These are phyloP conservation scores for Pasiphila rectangulata DNA, from an alignment of 2,888 invertebrate species.

Conservation along the genomic window DNA sequence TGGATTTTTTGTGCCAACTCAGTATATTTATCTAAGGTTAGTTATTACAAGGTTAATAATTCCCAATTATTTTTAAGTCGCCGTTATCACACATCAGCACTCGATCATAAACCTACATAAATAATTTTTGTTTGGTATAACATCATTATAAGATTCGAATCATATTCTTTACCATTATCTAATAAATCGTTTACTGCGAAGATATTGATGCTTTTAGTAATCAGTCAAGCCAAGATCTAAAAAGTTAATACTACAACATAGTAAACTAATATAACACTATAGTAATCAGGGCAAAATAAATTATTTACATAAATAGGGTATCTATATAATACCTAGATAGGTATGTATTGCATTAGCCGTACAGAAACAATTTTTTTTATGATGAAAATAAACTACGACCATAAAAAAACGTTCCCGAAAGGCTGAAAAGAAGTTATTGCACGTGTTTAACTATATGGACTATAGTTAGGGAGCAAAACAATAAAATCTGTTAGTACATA, in stretches of 20 bases:
- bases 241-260: conserved; percentile 38
- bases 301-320: conserved; percentile 31
- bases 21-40: not conserved
- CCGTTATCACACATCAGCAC: conserved; percentile 49
- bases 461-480: conserved; percentile 24
- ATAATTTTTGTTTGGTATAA: conserved; percentile 55
- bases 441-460: conserved; percentile 23
- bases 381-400: conserved; percentile 19
- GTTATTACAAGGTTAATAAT: not conserved
- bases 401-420: conserved; percentile 25
- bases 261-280: conserved; percentile 5
- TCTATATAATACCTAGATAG: conserved; percentile 24
- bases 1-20: not conserved
- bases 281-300: conserved; percentile 20
- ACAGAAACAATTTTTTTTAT: conserved; percentile 24
- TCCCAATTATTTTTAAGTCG: conserved; percentile 28
- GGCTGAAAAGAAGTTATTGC: conserved; percentile 29
- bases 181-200: conserved; percentile 43
- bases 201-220: conserved; percentile 44
- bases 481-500: conserved; percentile 14
- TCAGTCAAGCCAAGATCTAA: conserved; percentile 52
- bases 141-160: conserved; percentile 67
- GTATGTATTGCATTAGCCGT: conserved; percentile 29
- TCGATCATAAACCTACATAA: conserved; percentile 49
- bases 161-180: conserved; percentile 56